Base-by-base conservation (phyloP, 1,140 invertebrate species). In the Hylyphantes graminicola region DNA sequence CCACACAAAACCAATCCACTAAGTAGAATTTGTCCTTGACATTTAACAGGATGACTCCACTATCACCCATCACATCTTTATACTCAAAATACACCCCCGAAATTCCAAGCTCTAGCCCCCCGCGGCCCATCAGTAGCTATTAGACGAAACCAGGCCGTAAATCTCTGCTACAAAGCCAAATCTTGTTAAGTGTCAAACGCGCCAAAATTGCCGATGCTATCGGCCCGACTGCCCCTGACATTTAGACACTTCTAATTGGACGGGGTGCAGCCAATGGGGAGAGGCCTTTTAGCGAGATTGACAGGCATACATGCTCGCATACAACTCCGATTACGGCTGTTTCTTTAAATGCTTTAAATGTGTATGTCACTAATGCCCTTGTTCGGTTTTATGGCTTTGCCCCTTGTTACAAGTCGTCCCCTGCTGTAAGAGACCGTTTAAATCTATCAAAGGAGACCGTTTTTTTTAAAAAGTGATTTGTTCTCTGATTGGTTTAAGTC, bases 311-410 rank as follows among this genome's bases (percentile, higher is more conserved):
- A 35, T 35, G 5, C 35, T 35, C 35, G 35, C 35, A 35, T 19
- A 65, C 59, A 19, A 64, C 59, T 55, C 54, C 59, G 80, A 74
- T 75, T 83, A 83, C 80, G 57, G 51, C 70, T 74, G 80, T 83
- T 83, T 67, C 79, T 59, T 63, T 63, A 81, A 73, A 81, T 81
- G 67, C 48, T 81, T 73, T 81, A 81, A 81, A 63, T 72, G 67
- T 12, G 35, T 13, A 35, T 81, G 55, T 72, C 79, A 73, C 57
- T 73, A 81, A 81, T 64, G 73, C 57, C 79, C 79, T 5, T 73
- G 67, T 59, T 61, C 51, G 48, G 17, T 81, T 81, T 81, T 81
- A 81, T 61, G 79, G 51, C 21, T 35, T 21, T 13, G 35, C 35
- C 54, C 73, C 68, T 55, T 81, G 79, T 81, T 81, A 61, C 68